Conservation (phyloP, 2,888 invertebrate genomes). For the Tetragonula carbonaria region DNA sequence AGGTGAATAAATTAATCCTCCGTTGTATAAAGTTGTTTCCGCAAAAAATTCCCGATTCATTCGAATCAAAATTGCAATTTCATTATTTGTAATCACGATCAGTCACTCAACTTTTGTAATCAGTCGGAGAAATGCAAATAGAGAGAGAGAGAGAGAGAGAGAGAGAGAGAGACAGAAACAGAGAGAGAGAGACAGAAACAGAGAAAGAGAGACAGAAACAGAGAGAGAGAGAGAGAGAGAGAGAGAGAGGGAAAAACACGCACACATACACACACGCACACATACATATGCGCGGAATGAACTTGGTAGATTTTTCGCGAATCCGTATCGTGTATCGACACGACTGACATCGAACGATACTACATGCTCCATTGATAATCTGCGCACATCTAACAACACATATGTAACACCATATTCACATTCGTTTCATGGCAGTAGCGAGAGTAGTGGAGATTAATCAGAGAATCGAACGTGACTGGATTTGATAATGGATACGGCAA, state of each 20-base stretch:
- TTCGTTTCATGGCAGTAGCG: slow-evolving; percentile 66
- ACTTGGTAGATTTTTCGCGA: slow-evolving; percentile 28
- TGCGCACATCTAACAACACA: slow-evolving; percentile 66
- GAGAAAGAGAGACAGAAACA: too few species aligned
- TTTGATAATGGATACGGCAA: slow-evolving; percentile 60
- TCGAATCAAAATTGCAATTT: background rate
- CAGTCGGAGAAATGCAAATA: background rate
- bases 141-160: background rate
- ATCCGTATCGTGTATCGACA: slow-evolving; percentile 26
- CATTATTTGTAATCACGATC: slow-evolving; percentile 6
- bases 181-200: too few species aligned
- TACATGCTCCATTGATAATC: slow-evolving; percentile 75
- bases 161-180: background rate
- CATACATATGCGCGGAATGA: background rate
- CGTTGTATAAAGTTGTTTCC: background rate
- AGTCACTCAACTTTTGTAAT: slow-evolving; percentile 15
- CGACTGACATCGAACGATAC: slow-evolving; percentile 68
- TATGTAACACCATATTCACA: slow-evolving; percentile 65
- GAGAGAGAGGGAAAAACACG: too few species aligned
- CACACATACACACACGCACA: too few species aligned
- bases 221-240: background rate
- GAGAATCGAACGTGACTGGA: slow-evolving; percentile 57
- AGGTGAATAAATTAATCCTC: background rate
- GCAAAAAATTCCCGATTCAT: background rate
- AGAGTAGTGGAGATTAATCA: slow-evolving; percentile 61